phyloP scores from a whole-genome alignment of 2,113 vertebrate genomes.

The Phylloscopus trochiloides region DNA sequence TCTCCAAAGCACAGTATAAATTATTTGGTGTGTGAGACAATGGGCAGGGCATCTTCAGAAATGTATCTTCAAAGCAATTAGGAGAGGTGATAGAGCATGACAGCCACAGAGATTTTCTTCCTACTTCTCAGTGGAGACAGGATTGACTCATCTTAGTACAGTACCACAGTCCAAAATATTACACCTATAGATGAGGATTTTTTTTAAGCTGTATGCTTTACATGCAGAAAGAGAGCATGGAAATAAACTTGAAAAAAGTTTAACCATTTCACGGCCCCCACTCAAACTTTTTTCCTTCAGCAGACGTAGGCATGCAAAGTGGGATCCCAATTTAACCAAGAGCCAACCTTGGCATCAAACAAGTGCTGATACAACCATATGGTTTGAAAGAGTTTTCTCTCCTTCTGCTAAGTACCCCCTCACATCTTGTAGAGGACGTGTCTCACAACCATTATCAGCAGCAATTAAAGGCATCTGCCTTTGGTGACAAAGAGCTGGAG shows the following conservation, averaged over 20 bases:
- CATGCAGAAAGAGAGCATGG: background rate
- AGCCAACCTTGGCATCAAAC: background rate
- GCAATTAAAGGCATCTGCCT: background rate
- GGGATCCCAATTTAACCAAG: conserved; percentile 1
- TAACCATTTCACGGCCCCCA: background rate
- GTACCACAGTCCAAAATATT: background rate
- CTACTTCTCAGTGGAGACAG: background rate
- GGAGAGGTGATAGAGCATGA: background rate
- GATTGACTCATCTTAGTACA: background rate
- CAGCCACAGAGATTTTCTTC: background rate
- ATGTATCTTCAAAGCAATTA: background rate
- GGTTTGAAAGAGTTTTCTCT: conserved; percentile 6
- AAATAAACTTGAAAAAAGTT: background rate
- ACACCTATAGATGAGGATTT: background rate
- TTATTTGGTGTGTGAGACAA: background rate
- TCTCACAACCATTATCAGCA: background rate
- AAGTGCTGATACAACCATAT: background rate
- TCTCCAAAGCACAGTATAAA: background rate
- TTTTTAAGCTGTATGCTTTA: background rate
- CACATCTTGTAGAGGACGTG: background rate
- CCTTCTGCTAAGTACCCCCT: background rate
- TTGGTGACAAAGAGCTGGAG: background rate
- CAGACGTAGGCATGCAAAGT: background rate
- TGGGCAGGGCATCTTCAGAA: background rate
- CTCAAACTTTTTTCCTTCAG: background rate